Evolutionary conservation across 2,113 vertebrate genomes (phyloP).

Genomic region (Catagonus wagneri): DNA sequence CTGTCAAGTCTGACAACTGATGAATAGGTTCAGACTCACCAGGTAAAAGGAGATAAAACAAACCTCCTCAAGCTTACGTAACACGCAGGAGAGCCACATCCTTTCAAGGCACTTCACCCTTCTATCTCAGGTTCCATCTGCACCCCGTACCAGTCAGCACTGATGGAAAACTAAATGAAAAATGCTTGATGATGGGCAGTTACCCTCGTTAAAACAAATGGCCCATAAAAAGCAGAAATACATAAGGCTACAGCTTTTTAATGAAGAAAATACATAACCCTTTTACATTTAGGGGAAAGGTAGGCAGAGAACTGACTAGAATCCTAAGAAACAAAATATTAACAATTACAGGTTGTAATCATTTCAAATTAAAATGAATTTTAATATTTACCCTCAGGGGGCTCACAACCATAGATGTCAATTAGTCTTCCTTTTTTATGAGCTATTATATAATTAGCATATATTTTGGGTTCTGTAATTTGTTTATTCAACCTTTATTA

Average conservation of each 20-base stretch:
- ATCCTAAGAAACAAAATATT: conserved; percentile 45
- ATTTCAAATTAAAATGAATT: conserved; percentile 47
- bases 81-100: background rate
- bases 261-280: conserved; percentile 39
- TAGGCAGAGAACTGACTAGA: conserved; percentile 5
- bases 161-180: conserved; percentile 12
- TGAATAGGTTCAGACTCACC: conserved; percentile 65
- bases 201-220: conserved; percentile 56
- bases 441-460: background rate
- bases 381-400: conserved; percentile 53
- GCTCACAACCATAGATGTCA: background rate
- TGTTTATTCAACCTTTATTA: background rate
- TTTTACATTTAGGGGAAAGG: background rate
- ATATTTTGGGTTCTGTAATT: background rate
- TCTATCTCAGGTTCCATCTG: conserved; percentile 31
- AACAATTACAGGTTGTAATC: conserved; percentile 28
- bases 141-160: background rate
- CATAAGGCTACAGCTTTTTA: conserved; percentile 25
- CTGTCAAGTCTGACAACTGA: conserved; percentile 77
- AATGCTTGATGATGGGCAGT: background rate
- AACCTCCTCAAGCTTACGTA: conserved; percentile 12
- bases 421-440: background rate
- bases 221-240: conserved; percentile 15
- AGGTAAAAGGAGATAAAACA: conserved; percentile 71
- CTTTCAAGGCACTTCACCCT: conserved; percentile 19